Evolutionary conservation across 2,888 invertebrate species (phyloP).

Genomic region (Diogma glabrata): DNA sequence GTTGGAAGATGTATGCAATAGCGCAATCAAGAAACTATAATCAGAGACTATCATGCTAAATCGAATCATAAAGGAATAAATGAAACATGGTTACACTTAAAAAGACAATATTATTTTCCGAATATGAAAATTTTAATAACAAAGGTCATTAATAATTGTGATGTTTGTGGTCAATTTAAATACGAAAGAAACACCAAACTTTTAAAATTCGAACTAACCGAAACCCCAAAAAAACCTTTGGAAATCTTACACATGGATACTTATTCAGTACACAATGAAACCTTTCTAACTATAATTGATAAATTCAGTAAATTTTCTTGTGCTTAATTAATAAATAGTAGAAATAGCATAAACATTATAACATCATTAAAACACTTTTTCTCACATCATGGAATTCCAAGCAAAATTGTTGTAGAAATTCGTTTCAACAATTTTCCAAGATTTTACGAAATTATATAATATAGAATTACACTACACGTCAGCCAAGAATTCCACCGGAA

Average conservation of each 20-base stretch:
- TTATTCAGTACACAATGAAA: conserved; percentile 10
- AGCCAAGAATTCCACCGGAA: background rate
- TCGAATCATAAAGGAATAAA: background rate
- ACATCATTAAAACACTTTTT: background rate
- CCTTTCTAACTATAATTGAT: background rate
- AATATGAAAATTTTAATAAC: background rate
- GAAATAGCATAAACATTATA: conserved; percentile 16
- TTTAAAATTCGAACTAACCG: conserved; percentile 14
- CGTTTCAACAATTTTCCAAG: background rate
- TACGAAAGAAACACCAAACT: conserved; percentile 19
- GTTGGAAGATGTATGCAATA: background rate
- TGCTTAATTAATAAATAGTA: conserved; percentile 12
- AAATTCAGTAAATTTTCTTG: background rate
- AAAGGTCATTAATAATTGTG: background rate
- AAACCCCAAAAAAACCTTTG: conserved; percentile 16
- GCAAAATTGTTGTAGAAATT: background rate
- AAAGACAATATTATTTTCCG: background rate
- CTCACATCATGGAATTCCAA: background rate
- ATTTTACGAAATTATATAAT: background rate
- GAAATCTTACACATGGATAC: conserved; percentile 18
- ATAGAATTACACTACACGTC: background rate
- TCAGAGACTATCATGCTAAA: background rate
- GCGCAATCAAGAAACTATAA: background rate
- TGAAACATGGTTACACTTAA: background rate
- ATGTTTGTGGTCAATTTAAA: conserved; percentile 13